phyloP scores from a whole-genome alignment of 2,797 vertebrate genomes.

The Chromobotia macracanthus region DNA sequence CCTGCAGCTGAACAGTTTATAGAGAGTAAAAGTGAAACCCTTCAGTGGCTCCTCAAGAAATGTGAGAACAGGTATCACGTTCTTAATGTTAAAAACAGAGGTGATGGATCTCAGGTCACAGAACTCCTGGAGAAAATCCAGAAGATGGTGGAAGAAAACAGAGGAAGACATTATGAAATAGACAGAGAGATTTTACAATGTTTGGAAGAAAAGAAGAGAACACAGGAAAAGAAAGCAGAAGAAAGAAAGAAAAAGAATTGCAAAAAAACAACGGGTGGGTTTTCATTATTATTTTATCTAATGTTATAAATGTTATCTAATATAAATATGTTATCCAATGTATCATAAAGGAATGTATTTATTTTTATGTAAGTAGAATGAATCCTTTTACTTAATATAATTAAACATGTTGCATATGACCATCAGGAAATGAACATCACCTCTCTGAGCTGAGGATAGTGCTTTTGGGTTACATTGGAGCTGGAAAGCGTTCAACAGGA shows the following conservation, averaged over 20 bases:
- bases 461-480: slow-evolving; percentile 26
- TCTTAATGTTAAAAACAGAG: background rate
- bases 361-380: too few relatives aligned
- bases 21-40: background rate
- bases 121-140: slow-evolving; percentile 11
- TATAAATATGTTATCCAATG: too few relatives aligned
- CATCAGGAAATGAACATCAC: background rate
- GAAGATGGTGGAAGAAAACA: background rate
- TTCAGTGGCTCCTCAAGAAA: slow-evolving; percentile 4
- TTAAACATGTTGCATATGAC: background rate
- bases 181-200: background rate
- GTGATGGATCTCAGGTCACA: slow-evolving; percentile 18
- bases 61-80: slow-evolving; percentile 14
- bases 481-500: slow-evolving; percentile 21
- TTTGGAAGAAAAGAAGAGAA: background rate
- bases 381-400: too few relatives aligned
- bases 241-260: background rate
- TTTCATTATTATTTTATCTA: too few relatives aligned
- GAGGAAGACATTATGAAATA: background rate
- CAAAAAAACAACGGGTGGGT: background rate
- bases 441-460: slow-evolving; percentile 11
- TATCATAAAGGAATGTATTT: too few relatives aligned
- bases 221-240: background rate
- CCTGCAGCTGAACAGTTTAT: background rate
- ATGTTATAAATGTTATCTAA: too few relatives aligned